These are phyloP conservation scores for Pollenia griseotomentosa DNA, from an alignment of 2,888 invertebrate species.

Conservation along the genomic window DNA sequence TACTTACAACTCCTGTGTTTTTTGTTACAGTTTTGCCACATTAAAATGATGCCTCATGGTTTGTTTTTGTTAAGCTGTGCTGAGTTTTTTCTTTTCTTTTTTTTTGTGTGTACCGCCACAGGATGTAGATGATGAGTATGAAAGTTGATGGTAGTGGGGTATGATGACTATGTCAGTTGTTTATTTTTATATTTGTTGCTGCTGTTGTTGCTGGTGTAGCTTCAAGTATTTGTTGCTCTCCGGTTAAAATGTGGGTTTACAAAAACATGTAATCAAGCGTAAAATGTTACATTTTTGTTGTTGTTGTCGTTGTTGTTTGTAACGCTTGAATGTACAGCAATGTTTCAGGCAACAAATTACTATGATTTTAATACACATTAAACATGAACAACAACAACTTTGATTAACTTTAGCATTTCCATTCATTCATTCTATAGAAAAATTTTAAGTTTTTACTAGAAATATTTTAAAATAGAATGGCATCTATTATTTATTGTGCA, in stretches of 20 bases:
- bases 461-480: slow-evolving; percentile 27
- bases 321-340: slow-evolving; percentile 68
- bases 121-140: slow-evolving; percentile 66
- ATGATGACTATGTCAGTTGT: slow-evolving; percentile 55
- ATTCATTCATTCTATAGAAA: slow-evolving; percentile 11
- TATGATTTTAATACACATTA: slow-evolving; percentile 67
- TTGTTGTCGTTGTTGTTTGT: slow-evolving; percentile 9
- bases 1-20: slow-evolving; percentile 19
- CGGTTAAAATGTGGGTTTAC: slow-evolving; percentile 63
- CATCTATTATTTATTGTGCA: neutral
- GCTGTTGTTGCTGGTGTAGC: slow-evolving; percentile 36
- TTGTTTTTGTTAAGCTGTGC: slow-evolving; percentile 13
- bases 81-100: slow-evolving; percentile 3
- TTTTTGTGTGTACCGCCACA: slow-evolving; percentile 52
- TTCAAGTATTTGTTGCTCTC: slow-evolving; percentile 14
- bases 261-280: slow-evolving; percentile 72
- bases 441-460: slow-evolving; percentile 5
- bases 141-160: slow-evolving; percentile 39
- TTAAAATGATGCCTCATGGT: slow-evolving; percentile 30
- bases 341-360: slow-evolving; percentile 71
- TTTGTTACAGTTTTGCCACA: slow-evolving; percentile 62
- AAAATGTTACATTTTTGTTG: slow-evolving; percentile 59
- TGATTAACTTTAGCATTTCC: slow-evolving; percentile 54
- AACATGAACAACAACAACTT: slow-evolving; percentile 22
- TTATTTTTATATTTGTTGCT: slow-evolving; percentile 25